Evolutionary conservation across 2,797 vertebrate genomes (phyloP), one percentile per base, ranked within the genome.

Genomic region (Platyrinchus mystaceus): DNA sequence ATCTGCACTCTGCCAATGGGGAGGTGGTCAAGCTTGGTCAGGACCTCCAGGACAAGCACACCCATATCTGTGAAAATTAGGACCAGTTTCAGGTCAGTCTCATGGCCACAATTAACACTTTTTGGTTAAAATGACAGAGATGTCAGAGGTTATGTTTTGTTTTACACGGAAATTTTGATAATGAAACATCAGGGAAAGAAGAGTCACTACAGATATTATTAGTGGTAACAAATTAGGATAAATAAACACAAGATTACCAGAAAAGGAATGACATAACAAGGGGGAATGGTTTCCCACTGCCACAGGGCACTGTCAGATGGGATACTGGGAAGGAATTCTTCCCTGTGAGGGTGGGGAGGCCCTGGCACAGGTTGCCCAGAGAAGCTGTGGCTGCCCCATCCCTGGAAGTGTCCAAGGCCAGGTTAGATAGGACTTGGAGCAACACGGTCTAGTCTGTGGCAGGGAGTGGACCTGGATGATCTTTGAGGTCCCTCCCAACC

Each of bases 51-150:
- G 56, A 99, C 97, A 87, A 99, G 97, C 39, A 97, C 98, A 62
- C 98, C 98, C 99, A 99, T 99, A 97, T 99, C 99, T 99, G 97
- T 17, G n/a, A 93, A 66, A 91, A 87, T 46, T 2, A 94, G 90
- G 56, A 36, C 83, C 5, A 90, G 32, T 9, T 84, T 32, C 39
- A 24, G 3, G 26, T 70, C 46, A 26, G 18, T 18, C 19, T 41
- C 44, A 41, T 0, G 1, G 47, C 27, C 26, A 44, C 32, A 39
- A 16, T 20, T 12, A 2, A 44, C 9, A 20, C 3, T 8, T 41
- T 47, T 23, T 7, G 24, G 37, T 27, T 71, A 47, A 64, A 24
- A 30, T 8, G 14, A 62, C 28, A 66, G 34, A 74, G 71, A 87
- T 21, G 23, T 5, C 2, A 84, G 41, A 41, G 19, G 28, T n/a